Conservation (phyloP, 2,888 invertebrate species). For the Neocrepidodera transversa region DNA sequence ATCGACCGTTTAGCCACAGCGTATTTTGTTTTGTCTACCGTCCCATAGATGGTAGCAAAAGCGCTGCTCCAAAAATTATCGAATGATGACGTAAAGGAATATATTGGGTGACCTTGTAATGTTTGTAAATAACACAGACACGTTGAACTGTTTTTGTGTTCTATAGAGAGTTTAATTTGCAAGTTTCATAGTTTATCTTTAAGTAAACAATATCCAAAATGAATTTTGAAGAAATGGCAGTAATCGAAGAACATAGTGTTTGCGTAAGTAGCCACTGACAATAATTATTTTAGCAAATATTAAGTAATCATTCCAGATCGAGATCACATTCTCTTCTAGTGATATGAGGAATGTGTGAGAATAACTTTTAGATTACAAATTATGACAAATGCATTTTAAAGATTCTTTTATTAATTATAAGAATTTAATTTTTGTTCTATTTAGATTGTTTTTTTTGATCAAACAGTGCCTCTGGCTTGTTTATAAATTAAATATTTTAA, state of each 20-base stretch:
- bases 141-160: slow-evolving; percentile 61
- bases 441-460: not conserved
- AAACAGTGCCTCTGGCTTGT: not conserved
- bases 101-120: slow-evolving; percentile 72
- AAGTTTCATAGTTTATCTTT: slow-evolving; percentile 37
- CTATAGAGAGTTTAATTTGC: slow-evolving; percentile 38
- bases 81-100: slow-evolving; percentile 56
- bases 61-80: slow-evolving; percentile 26
- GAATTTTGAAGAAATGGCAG: slow-evolving; percentile 70
- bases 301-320: slow-evolving; percentile 21
- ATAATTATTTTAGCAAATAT: slow-evolving; percentile 19
- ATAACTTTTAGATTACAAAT: not conserved
- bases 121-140: slow-evolving; percentile 78
- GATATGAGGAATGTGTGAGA: slow-evolving; percentile 7
- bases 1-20: not conserved
- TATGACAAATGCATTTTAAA: not conserved
- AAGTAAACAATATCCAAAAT: slow-evolving; percentile 60
- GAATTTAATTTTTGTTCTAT: not conserved
- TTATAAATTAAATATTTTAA: slow-evolving; percentile 17
- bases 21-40: not conserved
- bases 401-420: not conserved
- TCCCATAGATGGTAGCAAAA: slow-evolving; percentile 3
- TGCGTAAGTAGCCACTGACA: slow-evolving; percentile 63
- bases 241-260: slow-evolving; percentile 68
- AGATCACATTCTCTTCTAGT: slow-evolving; percentile 18